Conservation (phyloP, 2,888 invertebrate species). For the Tetrapedia diversipes region DNA sequence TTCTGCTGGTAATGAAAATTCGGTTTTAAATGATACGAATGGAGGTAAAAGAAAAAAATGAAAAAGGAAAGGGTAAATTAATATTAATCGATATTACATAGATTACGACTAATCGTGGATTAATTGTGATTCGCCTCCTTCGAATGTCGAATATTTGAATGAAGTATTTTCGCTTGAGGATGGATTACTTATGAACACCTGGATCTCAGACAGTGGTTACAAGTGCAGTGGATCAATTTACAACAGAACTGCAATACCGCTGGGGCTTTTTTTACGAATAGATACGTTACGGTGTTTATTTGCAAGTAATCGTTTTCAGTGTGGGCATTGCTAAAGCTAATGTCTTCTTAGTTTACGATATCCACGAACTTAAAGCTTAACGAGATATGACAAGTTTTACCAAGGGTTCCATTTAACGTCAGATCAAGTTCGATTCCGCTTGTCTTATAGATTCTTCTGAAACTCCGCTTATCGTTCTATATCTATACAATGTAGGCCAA, state of each 20-base stretch:
- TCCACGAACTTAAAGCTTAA: slow-evolving; percentile 48
- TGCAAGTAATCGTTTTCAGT: slow-evolving; percentile 15
- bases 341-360: slow-evolving; percentile 33
- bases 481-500: slow-evolving; percentile 37
- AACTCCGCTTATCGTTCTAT: slow-evolving; percentile 16
- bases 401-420: slow-evolving; percentile 48
- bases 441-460: slow-evolving; percentile 53
- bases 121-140: neutral
- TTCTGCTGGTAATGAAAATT: slow-evolving; percentile 21
- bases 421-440: slow-evolving; percentile 55
- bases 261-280: slow-evolving; percentile 18
- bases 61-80: neutral
- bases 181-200: slow-evolving; percentile 46
- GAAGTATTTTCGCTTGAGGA: slow-evolving; percentile 19
- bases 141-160: slow-evolving; percentile 8
- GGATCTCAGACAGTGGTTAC: slow-evolving; percentile 33
- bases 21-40: neutral
- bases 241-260: slow-evolving; percentile 22
- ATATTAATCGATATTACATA: neutral
- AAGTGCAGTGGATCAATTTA: slow-evolving; percentile 42
- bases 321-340: slow-evolving; percentile 32
- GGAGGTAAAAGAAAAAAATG: neutral
- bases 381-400: slow-evolving; percentile 47
- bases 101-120: neutral
- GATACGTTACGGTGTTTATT: slow-evolving; percentile 23